A percentile compares a stretch with the other conserved stretches of the same genome.
These are phyloP conservation scores for Drosophila picticornis DNA, from an alignment of 2,888 invertebrate species.

Conservation along the genomic window DNA sequence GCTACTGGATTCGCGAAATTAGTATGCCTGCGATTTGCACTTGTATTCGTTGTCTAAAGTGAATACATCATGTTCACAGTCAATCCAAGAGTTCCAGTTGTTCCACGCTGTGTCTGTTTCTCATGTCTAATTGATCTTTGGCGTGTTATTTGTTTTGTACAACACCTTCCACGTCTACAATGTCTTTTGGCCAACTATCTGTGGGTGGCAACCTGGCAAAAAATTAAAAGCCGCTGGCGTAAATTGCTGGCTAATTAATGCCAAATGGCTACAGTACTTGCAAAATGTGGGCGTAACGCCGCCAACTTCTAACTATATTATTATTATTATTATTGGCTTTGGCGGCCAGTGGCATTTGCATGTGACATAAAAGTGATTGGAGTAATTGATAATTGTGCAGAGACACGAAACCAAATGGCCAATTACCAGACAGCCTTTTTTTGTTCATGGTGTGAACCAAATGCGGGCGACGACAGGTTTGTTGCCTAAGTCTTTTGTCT, in stretches of 20 bases:
- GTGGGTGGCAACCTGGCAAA: conserved; percentile 61
- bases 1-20: conserved; percentile 33
- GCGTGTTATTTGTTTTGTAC: conserved; percentile 65
- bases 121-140: conserved; percentile 68
- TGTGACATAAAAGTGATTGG: conserved; percentile 80
- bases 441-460: conserved; percentile 40
- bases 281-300: conserved; percentile 67
- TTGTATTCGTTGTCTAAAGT: conserved; percentile 18
- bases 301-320: conserved; percentile 69
- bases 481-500: conserved; percentile 68
- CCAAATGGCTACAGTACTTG: conserved; percentile 61
- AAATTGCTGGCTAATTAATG: conserved; percentile 77
- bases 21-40: conserved; percentile 24
- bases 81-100: conserved; percentile 50
- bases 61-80: conserved; percentile 52
- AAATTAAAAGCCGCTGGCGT: conserved; percentile 70
- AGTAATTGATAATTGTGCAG: conserved; percentile 78
- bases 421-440: conserved; percentile 54
- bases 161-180: conserved; percentile 59
- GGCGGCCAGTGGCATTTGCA: conserved; percentile 71
- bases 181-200: conserved; percentile 37
- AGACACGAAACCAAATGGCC: conserved; percentile 69
- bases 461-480: conserved; percentile 55
- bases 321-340: conserved; percentile 69
- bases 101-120: conserved; percentile 56